These are phyloP conservation scores for Taenaris catops DNA, from an alignment of 2,888 invertebrate genomes.

Conservation along the genomic window DNA sequence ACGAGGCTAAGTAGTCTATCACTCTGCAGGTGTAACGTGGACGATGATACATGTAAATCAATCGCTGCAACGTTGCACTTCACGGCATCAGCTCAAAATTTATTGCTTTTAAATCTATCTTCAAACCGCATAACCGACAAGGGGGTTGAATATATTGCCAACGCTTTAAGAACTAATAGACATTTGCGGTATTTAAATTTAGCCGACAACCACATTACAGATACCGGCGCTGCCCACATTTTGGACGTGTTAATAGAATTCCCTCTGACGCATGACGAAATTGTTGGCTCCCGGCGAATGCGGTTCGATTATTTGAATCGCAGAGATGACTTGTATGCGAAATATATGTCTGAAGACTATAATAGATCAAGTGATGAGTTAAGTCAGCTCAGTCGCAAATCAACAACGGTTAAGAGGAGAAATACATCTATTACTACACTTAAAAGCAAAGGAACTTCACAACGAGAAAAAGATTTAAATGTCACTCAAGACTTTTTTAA, in stretches of 20 bases:
- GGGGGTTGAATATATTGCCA: slow-evolving; percentile 41
- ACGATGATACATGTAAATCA: slow-evolving; percentile 35
- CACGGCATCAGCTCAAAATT: slow-evolving; percentile 33
- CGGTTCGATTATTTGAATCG: slow-evolving; percentile 25
- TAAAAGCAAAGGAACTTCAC: slow-evolving; percentile 20
- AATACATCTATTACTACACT: slow-evolving; percentile 21
- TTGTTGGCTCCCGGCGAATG: slow-evolving; percentile 27
- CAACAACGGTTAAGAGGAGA: slow-evolving; percentile 17
- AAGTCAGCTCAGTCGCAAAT: slow-evolving; percentile 24
- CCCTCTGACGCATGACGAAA: slow-evolving; percentile 38
- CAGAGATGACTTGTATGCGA: slow-evolving; percentile 21
- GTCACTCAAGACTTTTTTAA: slow-evolving; percentile 24
- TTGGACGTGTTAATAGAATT: slow-evolving; percentile 41
- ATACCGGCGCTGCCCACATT: slow-evolving; percentile 40
- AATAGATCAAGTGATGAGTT: slow-evolving; percentile 25
- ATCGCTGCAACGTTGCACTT: slow-evolving; percentile 35
- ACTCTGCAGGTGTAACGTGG: slow-evolving; percentile 40
- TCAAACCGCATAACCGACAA: slow-evolving; percentile 51
- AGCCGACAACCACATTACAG: slow-evolving; percentile 44
- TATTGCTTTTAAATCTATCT: slow-evolving; percentile 46
- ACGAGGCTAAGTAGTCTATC: slow-evolving; percentile 36
- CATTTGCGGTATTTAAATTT: slow-evolving; percentile 52
- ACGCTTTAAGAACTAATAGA: slow-evolving; percentile 47
- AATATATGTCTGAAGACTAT: slow-evolving; percentile 20
- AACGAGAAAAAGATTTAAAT: slow-evolving; percentile 22